Conservation (phyloP, 2,888 invertebrate species). For the Agrotis clavis region DNA sequence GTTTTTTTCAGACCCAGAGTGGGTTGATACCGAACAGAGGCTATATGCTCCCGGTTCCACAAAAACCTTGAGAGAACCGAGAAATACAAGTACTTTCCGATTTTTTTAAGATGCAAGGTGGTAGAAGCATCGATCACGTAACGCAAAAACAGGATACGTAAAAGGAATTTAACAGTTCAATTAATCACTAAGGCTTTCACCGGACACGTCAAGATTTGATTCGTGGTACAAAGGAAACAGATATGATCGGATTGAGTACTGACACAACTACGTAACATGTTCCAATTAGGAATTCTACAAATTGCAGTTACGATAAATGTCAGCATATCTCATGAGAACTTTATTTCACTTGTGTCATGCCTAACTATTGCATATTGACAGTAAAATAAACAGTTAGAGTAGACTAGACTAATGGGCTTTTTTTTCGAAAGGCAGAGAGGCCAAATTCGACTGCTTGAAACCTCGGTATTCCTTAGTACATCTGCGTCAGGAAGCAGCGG, state of each 20-base stretch:
- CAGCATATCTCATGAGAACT: conserved; percentile 27
- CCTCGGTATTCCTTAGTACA: too few relatives aligned
- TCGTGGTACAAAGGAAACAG: conserved; percentile 51
- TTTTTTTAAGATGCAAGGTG: too few relatives aligned
- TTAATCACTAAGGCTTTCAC: conserved; percentile 51
- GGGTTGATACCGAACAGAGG: not conserved
- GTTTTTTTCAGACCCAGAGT: not conserved
- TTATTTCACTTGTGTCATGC: not conserved
- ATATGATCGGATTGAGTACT: conserved; percentile 32
- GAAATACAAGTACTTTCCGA: too few relatives aligned
- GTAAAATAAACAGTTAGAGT: too few relatives aligned
- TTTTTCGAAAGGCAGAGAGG: too few relatives aligned
- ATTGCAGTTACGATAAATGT: conserved; percentile 12
- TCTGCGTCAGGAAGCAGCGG: too few relatives aligned
- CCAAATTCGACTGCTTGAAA: too few relatives aligned
- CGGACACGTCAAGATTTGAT: conserved; percentile 45
- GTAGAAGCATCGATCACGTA: not conserved
- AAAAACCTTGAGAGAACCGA: too few relatives aligned
- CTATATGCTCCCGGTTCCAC: too few relatives aligned
- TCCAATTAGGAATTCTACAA: conserved; percentile 33
- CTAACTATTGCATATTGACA: too few relatives aligned
- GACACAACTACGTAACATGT: conserved; percentile 5
- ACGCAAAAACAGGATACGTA: conserved; percentile 15
- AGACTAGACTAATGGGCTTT: too few relatives aligned
- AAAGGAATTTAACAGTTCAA: conserved; percentile 15